phyloP scores from a whole-genome alignment of 1,140 invertebrate genomes.

The Drosophila sechellia region DNA sequence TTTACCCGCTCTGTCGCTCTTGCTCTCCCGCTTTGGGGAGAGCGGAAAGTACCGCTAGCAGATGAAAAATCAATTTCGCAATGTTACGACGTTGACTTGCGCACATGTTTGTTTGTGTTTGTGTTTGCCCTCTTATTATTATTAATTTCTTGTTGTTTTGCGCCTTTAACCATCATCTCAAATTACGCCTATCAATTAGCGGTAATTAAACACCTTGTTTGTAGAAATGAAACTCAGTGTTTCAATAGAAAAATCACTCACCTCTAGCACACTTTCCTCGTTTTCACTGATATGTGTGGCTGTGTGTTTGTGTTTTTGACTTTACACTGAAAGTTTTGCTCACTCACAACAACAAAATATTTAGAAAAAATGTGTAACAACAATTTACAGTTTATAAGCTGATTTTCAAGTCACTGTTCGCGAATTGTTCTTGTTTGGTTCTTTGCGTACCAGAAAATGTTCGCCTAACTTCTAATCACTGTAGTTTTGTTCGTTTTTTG shows the following conservation, averaged over 20 bases:
- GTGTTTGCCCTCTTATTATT: conserved; percentile 50
- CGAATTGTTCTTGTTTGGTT: conserved; percentile 1
- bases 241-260: conserved; percentile 10
- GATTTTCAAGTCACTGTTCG: conserved; percentile 16
- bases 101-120: conserved; percentile 64
- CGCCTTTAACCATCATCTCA: conserved; percentile 21
- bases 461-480: conserved; percentile 13
- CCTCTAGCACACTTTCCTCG: conserved; percentile 31
- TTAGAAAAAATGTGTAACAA: conserved; percentile 31
- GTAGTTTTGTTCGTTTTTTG: conserved; percentile 2
- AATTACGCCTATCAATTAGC: conserved; percentile 31
- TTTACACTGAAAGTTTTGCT: conserved; percentile 32
- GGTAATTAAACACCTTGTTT: conserved; percentile 11
- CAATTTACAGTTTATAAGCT: conserved; percentile 7
- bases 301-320: conserved; percentile 31
- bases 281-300: conserved; percentile 40
- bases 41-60: conserved; percentile 33
- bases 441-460: not conserved
- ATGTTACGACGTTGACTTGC: conserved; percentile 70
- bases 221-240: not conserved
- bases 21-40: conserved; percentile 17
- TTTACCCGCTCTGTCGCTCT: conserved; percentile 1
- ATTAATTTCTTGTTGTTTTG: conserved; percentile 29
- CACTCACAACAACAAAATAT: conserved; percentile 46
- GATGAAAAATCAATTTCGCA: conserved; percentile 83